Base-by-base conservation (phyloP, 64 coral and sea anemone genomes). In the Actinia equina region DNA sequence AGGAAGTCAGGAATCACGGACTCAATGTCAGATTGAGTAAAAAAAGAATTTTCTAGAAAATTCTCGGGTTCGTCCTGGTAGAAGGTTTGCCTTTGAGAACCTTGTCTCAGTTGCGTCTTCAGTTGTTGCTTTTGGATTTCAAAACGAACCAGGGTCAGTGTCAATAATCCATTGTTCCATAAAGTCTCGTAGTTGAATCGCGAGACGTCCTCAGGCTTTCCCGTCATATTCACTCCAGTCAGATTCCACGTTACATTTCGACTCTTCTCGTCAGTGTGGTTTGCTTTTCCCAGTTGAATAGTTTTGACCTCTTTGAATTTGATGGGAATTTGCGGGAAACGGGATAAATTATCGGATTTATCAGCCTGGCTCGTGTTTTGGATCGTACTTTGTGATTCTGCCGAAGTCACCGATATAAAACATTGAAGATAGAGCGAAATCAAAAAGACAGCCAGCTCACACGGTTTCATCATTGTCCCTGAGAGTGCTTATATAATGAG, bases 141-240 rank as follows among this genome's bases (percentile, higher is more conserved):
- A 74, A 77, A 41, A 57, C 89, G 85, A 22, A 90, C 80, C 22
- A 88, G 85, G 22, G 81, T 93, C 25, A 93, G 52, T 46, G 94
- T 93, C 6, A 67, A 46, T 51, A 71, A 77, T 17, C 88, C 91
- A 84, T 90, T 85, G 37, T 79, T 43, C 94, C 94, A 90, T n/a
- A 96, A 84, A 9, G 85, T 93, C 57, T 93, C 94, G 77, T 91
- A 91, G 55, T 87, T 90, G 4, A 90, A 87, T 12, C 86, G 26
- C 42, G 44, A 85, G 7, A 49, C 23, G 2, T 71, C 62, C 13
- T 43, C 45, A 7, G 85, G 53, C 44, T 57, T 54, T 16, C 80
- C 20, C 23, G 74, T 12, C 12, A 87, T 45, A 10, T 71, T 37
- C 2, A 87, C 90, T 51, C 80, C 46, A 43, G 86, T 41, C 77